Percentiles rank a stretch among this genome's conserved stretches.
These are phyloP conservation scores for Poecilia velifera DNA, from an alignment of 2,797 vertebrate genomes.

Conservation along the genomic window DNA sequence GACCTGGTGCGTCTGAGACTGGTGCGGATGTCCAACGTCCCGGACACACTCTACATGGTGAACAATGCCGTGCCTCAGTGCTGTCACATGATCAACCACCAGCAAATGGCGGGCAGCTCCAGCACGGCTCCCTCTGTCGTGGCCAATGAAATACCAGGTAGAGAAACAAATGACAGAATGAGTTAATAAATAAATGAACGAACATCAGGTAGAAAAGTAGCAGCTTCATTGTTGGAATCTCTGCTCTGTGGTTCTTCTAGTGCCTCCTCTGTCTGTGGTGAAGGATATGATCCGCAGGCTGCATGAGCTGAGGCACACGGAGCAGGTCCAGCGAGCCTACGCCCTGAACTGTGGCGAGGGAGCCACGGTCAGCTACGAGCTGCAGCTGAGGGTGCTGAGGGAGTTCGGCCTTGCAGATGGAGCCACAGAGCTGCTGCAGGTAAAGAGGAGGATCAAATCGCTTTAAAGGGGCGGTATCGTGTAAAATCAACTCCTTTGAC, in stretches of 20 bases:
- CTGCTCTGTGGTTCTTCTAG: constrained; percentile 66
- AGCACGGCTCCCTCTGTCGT: constrained; percentile 92
- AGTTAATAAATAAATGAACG: neutral
- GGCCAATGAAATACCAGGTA: constrained; percentile 98
- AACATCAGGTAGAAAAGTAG: neutral
- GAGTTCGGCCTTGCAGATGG: constrained; percentile 94
- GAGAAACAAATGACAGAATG: constrained; percentile 19
- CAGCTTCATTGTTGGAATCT: too few species aligned
- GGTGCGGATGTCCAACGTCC: constrained; percentile 98
- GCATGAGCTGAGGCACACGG: constrained; percentile 93
- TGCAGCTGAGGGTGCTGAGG: constrained; percentile 94
- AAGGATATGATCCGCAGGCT: constrained; percentile 94
- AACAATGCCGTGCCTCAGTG: constrained; percentile 95
- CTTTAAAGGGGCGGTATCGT: neutral
- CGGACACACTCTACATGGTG: constrained; percentile 98
- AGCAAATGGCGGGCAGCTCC: constrained; percentile 90
- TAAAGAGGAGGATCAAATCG: constrained; percentile 50
- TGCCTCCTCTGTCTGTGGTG: constrained; percentile 88
- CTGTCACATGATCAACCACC: constrained; percentile 96
- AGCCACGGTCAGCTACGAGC: constrained; percentile 95
- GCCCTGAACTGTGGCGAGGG: constrained; percentile 97
- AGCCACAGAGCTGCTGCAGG: constrained; percentile 96
- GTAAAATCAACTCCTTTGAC: neutral
- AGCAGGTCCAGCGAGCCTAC: constrained; percentile 96
- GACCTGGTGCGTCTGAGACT: constrained; percentile 96